These are phyloP conservation scores for Steinernema feltiae DNA, from an alignment of 1,140 invertebrate species.

Conservation along the genomic window DNA sequence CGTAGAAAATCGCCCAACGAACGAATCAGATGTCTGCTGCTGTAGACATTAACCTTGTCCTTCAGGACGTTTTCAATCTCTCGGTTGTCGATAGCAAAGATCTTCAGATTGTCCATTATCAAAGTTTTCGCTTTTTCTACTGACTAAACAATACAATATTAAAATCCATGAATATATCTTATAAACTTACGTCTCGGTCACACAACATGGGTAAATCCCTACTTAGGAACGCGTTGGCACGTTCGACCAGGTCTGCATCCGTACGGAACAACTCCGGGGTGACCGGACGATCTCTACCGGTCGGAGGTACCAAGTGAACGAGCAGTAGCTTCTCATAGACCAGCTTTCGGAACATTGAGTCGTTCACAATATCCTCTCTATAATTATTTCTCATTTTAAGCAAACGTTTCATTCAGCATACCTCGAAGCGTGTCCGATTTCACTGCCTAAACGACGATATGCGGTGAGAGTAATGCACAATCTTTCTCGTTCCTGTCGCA, in stretches of 20 bases:
- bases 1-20: neutral
- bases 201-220: neutral
- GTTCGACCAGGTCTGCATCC: neutral
- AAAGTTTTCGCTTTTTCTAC: neutral
- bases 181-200: neutral
- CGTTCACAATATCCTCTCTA: constrained; percentile 5
- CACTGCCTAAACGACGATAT: neutral
- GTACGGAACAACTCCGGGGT: neutral
- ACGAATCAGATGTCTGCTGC: neutral
- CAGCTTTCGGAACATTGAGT: neutral
- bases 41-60: neutral
- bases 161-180: neutral
- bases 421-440: neutral
- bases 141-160: neutral
- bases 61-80: neutral
- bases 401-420: neutral
- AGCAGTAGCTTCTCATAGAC: neutral
- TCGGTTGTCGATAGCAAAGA: neutral
- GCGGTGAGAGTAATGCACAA: neutral
- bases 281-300: neutral
- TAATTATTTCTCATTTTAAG: neutral
- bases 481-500: neutral
- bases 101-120: neutral
- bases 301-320: neutral
- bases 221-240: neutral